Evolutionary conservation across 2,113 vertebrate genomes (phyloP).

Genomic region (Catharus fuscescens): DNA sequence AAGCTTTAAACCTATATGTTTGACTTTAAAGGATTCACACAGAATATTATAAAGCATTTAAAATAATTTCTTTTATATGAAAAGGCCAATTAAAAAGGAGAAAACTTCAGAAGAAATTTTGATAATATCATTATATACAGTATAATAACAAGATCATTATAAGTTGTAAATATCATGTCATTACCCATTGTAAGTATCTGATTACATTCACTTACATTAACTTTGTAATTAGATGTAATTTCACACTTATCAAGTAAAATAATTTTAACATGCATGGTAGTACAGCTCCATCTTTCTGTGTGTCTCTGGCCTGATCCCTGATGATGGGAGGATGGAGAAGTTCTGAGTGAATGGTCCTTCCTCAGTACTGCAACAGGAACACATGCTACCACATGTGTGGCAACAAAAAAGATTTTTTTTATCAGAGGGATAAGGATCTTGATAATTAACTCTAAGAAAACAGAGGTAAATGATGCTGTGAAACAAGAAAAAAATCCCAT

Average conservation of each 20-base stretch:
- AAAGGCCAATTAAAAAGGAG: slow-evolving; percentile 54
- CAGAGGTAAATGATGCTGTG: background rate
- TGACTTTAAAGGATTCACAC: slow-evolving; percentile 24
- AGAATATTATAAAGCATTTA: slow-evolving; percentile 53
- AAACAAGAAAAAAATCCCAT: accelerated
- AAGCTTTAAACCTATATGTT: slow-evolving; percentile 49
- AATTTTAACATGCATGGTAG: background rate
- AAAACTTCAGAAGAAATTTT: slow-evolving; percentile 68
- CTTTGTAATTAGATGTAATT: slow-evolving; percentile 74
- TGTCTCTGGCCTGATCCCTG: background rate
- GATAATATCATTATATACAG: slow-evolving; percentile 64
- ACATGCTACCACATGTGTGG: background rate
- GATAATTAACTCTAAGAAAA: background rate
- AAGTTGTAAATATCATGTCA: slow-evolving; percentile 70
- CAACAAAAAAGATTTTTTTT: background rate
- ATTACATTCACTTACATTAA: slow-evolving; percentile 75
- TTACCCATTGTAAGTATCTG: slow-evolving; percentile 73
- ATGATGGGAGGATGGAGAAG: background rate
- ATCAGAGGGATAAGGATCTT: background rate
- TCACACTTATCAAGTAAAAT: slow-evolving; percentile 58
- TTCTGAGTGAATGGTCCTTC: background rate
- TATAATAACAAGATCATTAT: slow-evolving; percentile 64
- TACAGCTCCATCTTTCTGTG: background rate
- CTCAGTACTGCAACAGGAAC: background rate
- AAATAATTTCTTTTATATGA: slow-evolving; percentile 56